A percentile compares a stretch with the other conserved stretches of the same genome.
Evolutionary conservation across 2,888 invertebrate genomes (phyloP).

Genomic region (Mesorhabditis spiculigera): DNA sequence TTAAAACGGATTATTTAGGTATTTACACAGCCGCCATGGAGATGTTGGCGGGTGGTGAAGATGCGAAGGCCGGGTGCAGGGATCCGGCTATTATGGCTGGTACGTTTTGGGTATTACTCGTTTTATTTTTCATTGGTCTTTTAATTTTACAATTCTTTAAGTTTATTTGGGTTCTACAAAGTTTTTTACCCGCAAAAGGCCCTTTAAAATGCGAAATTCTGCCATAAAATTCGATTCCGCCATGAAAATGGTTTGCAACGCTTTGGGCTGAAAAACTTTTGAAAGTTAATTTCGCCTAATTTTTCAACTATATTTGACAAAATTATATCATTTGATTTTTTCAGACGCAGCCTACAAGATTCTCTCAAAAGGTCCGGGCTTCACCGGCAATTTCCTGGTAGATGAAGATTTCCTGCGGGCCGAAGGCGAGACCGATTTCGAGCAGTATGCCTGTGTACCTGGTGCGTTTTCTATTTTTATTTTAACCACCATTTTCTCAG

Average conservation of each 20-base stretch:
- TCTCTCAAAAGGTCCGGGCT: conserved; percentile 73
- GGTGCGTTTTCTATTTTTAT: conserved; percentile 61
- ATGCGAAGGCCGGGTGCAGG: conserved; percentile 56
- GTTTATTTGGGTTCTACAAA: too few species aligned
- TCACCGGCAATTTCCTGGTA: conserved; percentile 78
- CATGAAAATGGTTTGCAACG: too few species aligned
- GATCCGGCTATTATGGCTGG: too few species aligned
- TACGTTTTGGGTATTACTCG: too few species aligned
- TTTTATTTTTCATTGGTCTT: too few species aligned
- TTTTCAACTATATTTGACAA: neutral
- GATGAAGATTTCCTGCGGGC: conserved; percentile 82
- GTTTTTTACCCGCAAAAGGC: too few species aligned
- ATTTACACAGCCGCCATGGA: conserved; percentile 75
- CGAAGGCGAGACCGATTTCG: conserved; percentile 78
- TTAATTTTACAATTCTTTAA: too few species aligned
- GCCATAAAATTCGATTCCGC: too few species aligned
- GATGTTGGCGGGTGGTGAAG: conserved; percentile 63
- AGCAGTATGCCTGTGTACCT: conserved; percentile 78
- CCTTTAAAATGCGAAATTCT: too few species aligned
- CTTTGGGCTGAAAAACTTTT: too few species aligned
- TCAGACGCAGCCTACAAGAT: conserved; percentile 80
- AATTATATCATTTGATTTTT: conserved; percentile 23
- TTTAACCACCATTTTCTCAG: conserved; percentile 34
- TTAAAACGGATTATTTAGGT: too few species aligned
- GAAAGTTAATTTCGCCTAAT: conserved; percentile 1